Evolutionary conservation across 2,797 vertebrate genomes (phyloP).

Genomic region (Champsocephalus esox): DNA sequence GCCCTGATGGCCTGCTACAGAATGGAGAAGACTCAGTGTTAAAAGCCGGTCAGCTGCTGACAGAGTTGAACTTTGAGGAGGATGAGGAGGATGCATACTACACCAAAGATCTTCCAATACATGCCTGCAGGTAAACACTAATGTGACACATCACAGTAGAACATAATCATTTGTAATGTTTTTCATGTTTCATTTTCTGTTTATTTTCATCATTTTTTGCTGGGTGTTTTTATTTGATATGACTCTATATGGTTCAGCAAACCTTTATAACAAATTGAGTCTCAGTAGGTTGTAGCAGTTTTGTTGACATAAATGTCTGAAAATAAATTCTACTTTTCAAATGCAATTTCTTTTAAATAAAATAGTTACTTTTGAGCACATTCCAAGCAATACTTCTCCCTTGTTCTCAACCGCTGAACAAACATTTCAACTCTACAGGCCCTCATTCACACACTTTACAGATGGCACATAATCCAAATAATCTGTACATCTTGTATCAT

Average conservation of each 20-base stretch:
- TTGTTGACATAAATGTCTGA: not conserved
- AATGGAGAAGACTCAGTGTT: conserved; percentile 92
- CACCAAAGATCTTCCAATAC: conserved; percentile 95
- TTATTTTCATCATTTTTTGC: not conserved
- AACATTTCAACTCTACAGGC: not conserved
- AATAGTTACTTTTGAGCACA: not conserved
- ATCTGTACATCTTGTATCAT: not conserved
- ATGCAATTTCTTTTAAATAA: not conserved
- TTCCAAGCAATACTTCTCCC: not conserved
- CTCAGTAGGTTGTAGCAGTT: not conserved
- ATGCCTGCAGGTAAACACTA: conserved; percentile 91
- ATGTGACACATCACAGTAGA: not conserved
- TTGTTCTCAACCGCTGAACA: not conserved
- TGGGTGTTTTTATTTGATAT: not conserved
- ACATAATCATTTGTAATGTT: not conserved
- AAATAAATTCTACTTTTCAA: not conserved
- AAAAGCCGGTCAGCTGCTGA: conserved; percentile 93
- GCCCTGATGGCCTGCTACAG: conserved; percentile 91
- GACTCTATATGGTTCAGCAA: too few relatives aligned
- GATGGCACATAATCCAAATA: not conserved
- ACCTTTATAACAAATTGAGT: not conserved
- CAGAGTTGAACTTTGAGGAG: conserved; percentile 95
- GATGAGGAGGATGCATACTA: conserved; percentile 96
- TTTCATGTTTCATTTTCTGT: not conserved
- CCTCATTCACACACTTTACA: not conserved